A percentile compares a stretch with the other conserved stretches of the same genome.
Evolutionary conservation across 2,113 vertebrate species (phyloP).

Genomic region (Mionectes macconnelli): DNA sequence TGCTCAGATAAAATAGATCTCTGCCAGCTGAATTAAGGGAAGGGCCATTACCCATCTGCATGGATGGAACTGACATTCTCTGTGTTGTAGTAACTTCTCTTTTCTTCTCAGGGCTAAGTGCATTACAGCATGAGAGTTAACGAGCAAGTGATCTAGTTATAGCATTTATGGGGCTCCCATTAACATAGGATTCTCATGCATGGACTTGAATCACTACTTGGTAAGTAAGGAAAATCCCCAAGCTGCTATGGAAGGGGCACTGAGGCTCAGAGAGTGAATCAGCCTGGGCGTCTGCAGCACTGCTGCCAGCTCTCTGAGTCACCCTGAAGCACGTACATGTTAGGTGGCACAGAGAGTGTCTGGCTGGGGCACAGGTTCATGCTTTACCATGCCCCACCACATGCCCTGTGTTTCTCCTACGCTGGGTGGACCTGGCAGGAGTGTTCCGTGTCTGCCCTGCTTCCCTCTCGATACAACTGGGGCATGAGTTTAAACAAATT

Average conservation of each 20-base stretch:
- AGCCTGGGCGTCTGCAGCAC: background rate
- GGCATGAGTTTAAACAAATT: background rate
- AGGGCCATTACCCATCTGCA: background rate
- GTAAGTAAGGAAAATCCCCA: background rate
- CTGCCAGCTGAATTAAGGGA: background rate
- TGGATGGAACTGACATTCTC: background rate
- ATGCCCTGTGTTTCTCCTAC: rapidly evolving
- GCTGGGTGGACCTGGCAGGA: background rate
- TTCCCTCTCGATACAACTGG: background rate
- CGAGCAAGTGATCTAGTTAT: background rate
- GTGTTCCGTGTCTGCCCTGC: background rate
- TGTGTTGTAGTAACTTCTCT: background rate
- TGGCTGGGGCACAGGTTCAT: background rate
- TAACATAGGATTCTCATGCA: background rate
- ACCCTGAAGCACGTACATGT: rapidly evolving
- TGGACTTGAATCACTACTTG: background rate
- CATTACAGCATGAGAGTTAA: background rate
- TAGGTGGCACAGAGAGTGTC: rapidly evolving
- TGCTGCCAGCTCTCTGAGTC: background rate
- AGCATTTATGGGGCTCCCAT: background rate
- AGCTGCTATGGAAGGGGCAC: background rate
- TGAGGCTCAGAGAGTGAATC: background rate
- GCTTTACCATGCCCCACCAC: background rate
- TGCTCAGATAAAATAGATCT: background rate
- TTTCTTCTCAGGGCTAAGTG: background rate